These are phyloP conservation scores for Polyodon spathula DNA, from an alignment of 2,113 vertebrate species.

Conservation along the genomic window DNA sequence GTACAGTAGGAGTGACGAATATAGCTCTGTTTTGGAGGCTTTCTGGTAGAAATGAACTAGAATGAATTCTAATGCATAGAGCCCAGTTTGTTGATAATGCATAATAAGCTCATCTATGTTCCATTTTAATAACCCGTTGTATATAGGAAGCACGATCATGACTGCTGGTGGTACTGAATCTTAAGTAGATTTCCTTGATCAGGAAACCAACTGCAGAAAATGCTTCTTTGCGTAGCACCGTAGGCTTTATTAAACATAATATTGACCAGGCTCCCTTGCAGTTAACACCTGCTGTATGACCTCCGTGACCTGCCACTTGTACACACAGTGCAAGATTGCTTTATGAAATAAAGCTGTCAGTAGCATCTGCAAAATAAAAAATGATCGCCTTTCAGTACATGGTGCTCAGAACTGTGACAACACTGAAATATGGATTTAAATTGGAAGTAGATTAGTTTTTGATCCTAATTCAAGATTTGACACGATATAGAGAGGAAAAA, in stretches of 20 bases:
- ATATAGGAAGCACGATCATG: too few species aligned
- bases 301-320: conserved; percentile 75
- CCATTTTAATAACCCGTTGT: too few species aligned
- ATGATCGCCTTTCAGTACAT: conserved; percentile 74
- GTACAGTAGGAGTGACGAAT: background rate
- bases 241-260: conserved; percentile 17
- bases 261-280: conserved; percentile 38
- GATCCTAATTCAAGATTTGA: conserved; percentile 91
- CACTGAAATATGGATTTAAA: conserved; percentile 94
- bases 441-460: conserved; percentile 94
- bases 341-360: conserved; percentile 99
- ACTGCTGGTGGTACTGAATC: too few species aligned
- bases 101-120: too few species aligned
- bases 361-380: conserved; percentile 91
- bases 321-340: conserved; percentile 92
- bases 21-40: background rate
- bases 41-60: background rate
- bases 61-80: background rate
- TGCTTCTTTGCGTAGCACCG: conserved; percentile 2
- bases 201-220: background rate
- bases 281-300: conserved; percentile 66
- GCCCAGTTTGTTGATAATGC: background rate
- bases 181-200: too few species aligned
- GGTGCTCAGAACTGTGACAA: conserved; percentile 77
- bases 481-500: conserved; percentile 64